Percentiles rank a stretch among this genome's conserved stretches.
These are phyloP conservation scores for Sarcophaga subvicina DNA, from an alignment of 2,888 invertebrate species.

Conservation along the genomic window DNA sequence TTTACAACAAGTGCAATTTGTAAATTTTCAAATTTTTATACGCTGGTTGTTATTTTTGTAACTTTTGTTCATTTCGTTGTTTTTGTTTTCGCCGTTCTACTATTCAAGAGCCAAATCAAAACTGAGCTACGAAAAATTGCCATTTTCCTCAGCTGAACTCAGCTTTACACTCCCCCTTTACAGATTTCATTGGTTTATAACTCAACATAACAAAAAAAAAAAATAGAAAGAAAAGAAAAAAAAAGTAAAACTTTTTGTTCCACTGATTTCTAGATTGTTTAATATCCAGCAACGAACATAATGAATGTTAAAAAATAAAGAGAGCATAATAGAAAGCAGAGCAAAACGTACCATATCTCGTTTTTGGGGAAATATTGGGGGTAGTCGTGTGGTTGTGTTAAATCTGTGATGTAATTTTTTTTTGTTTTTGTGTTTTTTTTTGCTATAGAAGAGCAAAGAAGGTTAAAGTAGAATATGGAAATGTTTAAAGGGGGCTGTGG, in stretches of 20 bases:
- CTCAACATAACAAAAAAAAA: background rate
- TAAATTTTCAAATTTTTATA: slow-evolving; percentile 64
- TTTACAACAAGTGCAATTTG: slow-evolving; percentile 68
- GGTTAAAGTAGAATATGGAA: background rate
- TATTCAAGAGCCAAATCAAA: slow-evolving; percentile 51
- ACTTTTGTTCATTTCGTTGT: slow-evolving; percentile 22
- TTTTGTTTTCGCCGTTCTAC: background rate
- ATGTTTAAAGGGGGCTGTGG: slow-evolving; percentile 11
- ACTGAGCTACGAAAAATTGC: slow-evolving; percentile 9
- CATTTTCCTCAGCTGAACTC: background rate
- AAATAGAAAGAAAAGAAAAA: background rate
- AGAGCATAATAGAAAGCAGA: slow-evolving; percentile 3
- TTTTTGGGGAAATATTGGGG: background rate
- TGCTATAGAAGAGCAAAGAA: too few species aligned
- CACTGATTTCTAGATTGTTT: slow-evolving; percentile 54
- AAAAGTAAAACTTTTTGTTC: slow-evolving; percentile 36
- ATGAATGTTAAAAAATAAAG: slow-evolving; percentile 18
- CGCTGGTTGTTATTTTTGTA: too few species aligned
- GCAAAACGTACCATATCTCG: background rate
- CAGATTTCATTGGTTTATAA: slow-evolving; percentile 39
- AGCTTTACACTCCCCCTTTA: background rate
- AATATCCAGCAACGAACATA: slow-evolving; percentile 41
- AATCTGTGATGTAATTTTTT: slow-evolving; percentile 39
- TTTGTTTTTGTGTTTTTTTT: background rate
- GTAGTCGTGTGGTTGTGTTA: slow-evolving; percentile 38